Percentiles rank a stretch among this genome's conserved stretches.
phyloP scores from a whole-genome alignment of 1,140 invertebrate genomes.

The Megalonaias nervosa region DNA sequence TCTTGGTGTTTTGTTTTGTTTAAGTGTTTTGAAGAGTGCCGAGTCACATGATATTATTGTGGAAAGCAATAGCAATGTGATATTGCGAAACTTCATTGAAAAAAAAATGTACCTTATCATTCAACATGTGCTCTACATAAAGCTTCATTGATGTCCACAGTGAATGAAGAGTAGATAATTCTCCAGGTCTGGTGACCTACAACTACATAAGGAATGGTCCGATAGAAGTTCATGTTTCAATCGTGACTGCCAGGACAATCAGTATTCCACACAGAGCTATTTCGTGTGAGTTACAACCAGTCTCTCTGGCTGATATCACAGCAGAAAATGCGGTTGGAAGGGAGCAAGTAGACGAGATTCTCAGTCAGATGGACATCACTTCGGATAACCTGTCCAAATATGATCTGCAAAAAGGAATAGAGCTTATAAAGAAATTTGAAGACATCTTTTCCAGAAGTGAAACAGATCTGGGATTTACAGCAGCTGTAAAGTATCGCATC shows the following conservation, averaged over 20 bases:
- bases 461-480: slow-evolving; percentile 25
- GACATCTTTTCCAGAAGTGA: not conserved
- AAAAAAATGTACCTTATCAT: slow-evolving; percentile 1
- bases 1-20: too few relatives aligned
- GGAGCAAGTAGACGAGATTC: too few relatives aligned
- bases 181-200: slow-evolving; percentile 5
- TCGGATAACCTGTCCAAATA: not conserved
- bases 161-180: not conserved
- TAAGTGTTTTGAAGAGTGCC: slow-evolving; percentile 10
- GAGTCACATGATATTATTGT: slow-evolving; percentile 2
- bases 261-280: slow-evolving; percentile 11
- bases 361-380: slow-evolving; percentile 18
- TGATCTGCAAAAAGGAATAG: not conserved
- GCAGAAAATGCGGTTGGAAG: too few relatives aligned
- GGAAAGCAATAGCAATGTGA: not conserved
- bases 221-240: slow-evolving; percentile 5
- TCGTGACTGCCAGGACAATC: slow-evolving; percentile 11
- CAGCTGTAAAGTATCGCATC: not conserved
- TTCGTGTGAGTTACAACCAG: slow-evolving; percentile 12
- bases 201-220: not conserved
- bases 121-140: slow-evolving; percentile 1
- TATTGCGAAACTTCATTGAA: not conserved
- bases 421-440: not conserved
- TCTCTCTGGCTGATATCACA: too few relatives aligned
- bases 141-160: not conserved